phyloP scores from a whole-genome alignment of 2,797 vertebrate genomes.

The Onychomys arenicola region DNA sequence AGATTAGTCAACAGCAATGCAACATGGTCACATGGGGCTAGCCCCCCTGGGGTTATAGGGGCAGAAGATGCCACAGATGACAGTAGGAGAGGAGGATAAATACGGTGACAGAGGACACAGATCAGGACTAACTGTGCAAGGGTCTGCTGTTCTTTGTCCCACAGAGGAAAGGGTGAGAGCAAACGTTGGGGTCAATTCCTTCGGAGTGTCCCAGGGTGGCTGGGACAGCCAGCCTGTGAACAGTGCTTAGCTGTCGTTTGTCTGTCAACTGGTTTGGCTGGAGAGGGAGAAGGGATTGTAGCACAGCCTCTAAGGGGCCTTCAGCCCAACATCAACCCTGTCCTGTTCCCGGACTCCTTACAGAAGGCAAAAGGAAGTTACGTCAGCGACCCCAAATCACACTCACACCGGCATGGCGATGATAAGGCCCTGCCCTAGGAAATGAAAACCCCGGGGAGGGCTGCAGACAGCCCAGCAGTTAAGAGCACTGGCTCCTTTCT shows the following conservation, averaged over 20 bases:
- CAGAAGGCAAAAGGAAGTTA: too few relatives aligned
- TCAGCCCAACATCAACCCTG: fast-evolving
- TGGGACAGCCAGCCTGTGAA: too few relatives aligned
- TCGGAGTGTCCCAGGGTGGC: not conserved
- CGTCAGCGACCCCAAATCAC: fast-evolving
- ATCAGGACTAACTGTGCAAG: not conserved
- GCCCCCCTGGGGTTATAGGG: fast-evolving
- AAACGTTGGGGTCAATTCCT: not conserved
- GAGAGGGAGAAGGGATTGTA: not conserved
- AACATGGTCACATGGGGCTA: not conserved
- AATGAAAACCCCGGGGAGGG: not conserved
- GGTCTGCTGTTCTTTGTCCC: not conserved
- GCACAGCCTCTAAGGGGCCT: not conserved
- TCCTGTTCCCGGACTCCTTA: not conserved
- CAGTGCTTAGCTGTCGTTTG: fast-evolving
- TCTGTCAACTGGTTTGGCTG: not conserved
- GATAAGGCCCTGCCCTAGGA: fast-evolving
- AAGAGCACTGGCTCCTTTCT: not conserved
- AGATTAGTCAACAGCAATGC: not conserved
- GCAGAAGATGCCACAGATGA: fast-evolving
- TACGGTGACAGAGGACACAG: not conserved
- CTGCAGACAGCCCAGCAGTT: not conserved
- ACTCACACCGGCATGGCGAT: not conserved
- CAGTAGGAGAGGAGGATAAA: fast-evolving
- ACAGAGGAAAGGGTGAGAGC: not conserved